Evolutionary conservation across 2,797 vertebrate genomes (phyloP).

Genomic region (Apogon hyalosoma): DNA sequence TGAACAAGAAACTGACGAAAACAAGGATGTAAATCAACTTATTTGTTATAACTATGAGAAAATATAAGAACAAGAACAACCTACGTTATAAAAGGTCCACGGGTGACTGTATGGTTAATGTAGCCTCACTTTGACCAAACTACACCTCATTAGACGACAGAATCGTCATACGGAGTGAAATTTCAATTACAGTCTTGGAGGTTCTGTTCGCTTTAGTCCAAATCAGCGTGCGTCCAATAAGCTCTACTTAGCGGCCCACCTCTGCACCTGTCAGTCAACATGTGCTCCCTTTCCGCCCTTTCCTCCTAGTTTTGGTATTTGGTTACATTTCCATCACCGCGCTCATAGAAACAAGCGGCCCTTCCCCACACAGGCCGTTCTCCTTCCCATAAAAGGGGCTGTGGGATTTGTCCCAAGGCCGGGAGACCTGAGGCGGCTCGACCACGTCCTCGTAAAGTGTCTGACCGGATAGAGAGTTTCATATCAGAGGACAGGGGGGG

Average conservation of each 20-base stretch:
- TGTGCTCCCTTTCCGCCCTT: slow-evolving; percentile 72
- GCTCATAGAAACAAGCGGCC: slow-evolving; percentile 43
- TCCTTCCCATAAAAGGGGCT: slow-evolving; percentile 64
- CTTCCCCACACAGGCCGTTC: slow-evolving; percentile 45
- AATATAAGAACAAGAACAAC: too few relatives aligned
- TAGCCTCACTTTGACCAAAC: background rate
- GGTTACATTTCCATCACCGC: slow-evolving; percentile 79
- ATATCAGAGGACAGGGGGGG: slow-evolving; percentile 69
- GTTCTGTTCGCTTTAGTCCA: slow-evolving; percentile 46
- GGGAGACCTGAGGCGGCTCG: slow-evolving; percentile 67
- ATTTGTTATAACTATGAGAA: too few relatives aligned
- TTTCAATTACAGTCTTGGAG: slow-evolving; percentile 58
- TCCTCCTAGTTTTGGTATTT: slow-evolving; percentile 74
- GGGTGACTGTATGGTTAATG: background rate
- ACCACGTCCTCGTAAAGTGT: slow-evolving; percentile 81
- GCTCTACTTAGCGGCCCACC: slow-evolving; percentile 68
- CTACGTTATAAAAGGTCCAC: background rate
- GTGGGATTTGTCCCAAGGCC: slow-evolving; percentile 77
- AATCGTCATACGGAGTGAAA: slow-evolving; percentile 46
- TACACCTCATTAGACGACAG: slow-evolving; percentile 35
- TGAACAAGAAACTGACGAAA: too few relatives aligned
- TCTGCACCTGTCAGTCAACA: slow-evolving; percentile 82
- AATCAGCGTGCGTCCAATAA: slow-evolving; percentile 52
- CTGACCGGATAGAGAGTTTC: slow-evolving; percentile 78
- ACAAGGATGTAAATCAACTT: too few relatives aligned